A percentile compares a stretch with the other conserved stretches of the same genome.
These are phyloP conservation scores for Belonocnema kinseyi DNA, from an alignment of 1,140 invertebrate genomes.

Conservation along the genomic window DNA sequence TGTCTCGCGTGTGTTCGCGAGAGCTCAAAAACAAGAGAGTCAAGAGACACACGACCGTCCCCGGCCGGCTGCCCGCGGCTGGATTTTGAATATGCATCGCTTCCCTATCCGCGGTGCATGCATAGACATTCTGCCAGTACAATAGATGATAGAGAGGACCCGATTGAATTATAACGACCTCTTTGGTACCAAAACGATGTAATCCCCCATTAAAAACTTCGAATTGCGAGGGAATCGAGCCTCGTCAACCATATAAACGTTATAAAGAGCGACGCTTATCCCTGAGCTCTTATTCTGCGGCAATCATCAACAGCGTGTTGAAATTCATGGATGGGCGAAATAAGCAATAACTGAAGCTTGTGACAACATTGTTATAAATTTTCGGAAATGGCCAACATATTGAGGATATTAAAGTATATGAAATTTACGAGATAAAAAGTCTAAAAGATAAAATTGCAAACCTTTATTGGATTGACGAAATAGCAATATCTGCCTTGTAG, in stretches of 20 bases:
- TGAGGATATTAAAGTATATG: no score
- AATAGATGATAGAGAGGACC: constrained; percentile 70
- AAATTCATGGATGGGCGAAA: not conserved
- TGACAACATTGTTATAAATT: not conserved
- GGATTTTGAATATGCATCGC: constrained; percentile 76
- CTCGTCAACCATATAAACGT: constrained; percentile 8
- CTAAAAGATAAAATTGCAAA: no score
- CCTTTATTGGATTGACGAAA: no score
- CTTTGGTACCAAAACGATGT: constrained; percentile 66
- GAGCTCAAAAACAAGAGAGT: constrained; percentile 66
- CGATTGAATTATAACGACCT: constrained; percentile 69
- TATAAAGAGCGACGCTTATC: not conserved
- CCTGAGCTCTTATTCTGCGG: not conserved
- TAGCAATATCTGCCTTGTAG: no score
- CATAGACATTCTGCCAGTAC: constrained; percentile 48
- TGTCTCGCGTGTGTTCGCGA: constrained; percentile 63
- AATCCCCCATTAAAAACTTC: constrained; percentile 71
- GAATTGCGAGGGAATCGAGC: constrained; percentile 30
- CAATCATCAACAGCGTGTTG: constrained; percentile 1
- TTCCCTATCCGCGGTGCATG: constrained; percentile 50
- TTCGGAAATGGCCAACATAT: no score
- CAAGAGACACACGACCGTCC: constrained; percentile 39
- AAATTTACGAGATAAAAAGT: no score
- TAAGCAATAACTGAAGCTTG: not conserved
- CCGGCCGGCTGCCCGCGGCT: constrained; percentile 67